Percentiles rank a stretch among this genome's conserved stretches.
phyloP scores from a whole-genome alignment of 2,888 invertebrate genomes.

The Apantesis nais region DNA sequence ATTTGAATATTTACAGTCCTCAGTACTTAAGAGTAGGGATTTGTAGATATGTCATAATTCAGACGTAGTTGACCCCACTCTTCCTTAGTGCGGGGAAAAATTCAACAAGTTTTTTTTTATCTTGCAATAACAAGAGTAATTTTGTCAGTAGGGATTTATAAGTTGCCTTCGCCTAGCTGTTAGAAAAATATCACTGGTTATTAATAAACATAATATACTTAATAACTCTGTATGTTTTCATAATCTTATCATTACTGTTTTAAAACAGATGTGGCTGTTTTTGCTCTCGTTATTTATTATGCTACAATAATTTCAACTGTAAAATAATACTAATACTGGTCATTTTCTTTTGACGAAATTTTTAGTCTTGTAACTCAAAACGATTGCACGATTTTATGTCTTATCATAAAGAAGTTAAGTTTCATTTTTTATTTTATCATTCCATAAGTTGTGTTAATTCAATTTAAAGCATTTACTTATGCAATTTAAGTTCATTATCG shows the following conservation, averaged over 20 bases:
- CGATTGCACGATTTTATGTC: conserved; percentile 23
- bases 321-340: accelerated
- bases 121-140: background rate
- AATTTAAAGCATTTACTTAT: background rate
- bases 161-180: conserved; percentile 16
- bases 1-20: too few relatives aligned
- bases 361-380: background rate
- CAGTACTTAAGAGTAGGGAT: too few relatives aligned
- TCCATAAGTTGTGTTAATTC: accelerated
- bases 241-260: conserved; percentile 40
- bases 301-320: conserved; percentile 6
- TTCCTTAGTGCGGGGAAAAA: background rate
- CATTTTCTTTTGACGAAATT: conserved; percentile 11
- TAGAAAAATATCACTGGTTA: conserved; percentile 31
- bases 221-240: conserved; percentile 32
- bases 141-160: background rate
- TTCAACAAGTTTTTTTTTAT: background rate
- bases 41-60: background rate
- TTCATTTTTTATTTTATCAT: conserved; percentile 10
- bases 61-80: background rate
- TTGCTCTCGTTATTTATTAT: background rate
- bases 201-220: conserved; percentile 29
- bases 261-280: conserved; percentile 34
- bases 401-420: conserved; percentile 21
- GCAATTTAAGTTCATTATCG: conserved; percentile 2